Percentiles rank a stretch among this genome's conserved stretches.
Evolutionary conservation across 2,888 invertebrate species (phyloP).

Genomic region (Uropetala carovei): DNA sequence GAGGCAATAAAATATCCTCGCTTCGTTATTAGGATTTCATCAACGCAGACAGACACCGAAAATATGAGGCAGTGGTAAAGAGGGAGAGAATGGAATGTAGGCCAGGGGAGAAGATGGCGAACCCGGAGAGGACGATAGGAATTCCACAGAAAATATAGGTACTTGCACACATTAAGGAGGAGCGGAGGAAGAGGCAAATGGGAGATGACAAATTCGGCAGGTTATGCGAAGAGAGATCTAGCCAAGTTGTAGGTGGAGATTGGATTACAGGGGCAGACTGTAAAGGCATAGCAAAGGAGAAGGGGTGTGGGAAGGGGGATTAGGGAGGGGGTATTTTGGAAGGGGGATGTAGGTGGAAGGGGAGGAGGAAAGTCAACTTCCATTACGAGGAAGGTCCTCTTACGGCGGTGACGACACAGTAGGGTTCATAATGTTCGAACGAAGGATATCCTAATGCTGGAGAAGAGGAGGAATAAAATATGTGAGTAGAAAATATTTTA

Average conservation of each 20-base stretch:
- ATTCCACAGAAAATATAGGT: neutral
- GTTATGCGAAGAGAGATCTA: neutral
- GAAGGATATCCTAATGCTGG: no score
- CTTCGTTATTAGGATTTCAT: neutral
- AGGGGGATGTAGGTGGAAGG: neutral
- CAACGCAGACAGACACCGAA: no score
- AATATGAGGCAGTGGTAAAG: neutral
- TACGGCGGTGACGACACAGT: neutral
- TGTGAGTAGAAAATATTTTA: neutral
- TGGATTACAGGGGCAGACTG: neutral
- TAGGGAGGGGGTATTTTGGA: no score
- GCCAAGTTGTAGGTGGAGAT: neutral
- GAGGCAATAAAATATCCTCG: neutral
- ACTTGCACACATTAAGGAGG: neutral
- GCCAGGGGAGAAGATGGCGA: no score
- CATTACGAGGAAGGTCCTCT: constrained; percentile 41
- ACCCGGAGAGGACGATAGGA: neutral
- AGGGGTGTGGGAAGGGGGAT: neutral
- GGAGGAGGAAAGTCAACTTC: constrained; percentile 23
- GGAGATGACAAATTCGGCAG: no score
- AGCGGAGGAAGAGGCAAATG: no score
- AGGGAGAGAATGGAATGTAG: neutral
- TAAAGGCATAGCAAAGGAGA: neutral
- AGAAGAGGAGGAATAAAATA: neutral
- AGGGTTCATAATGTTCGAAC: neutral